phyloP scores from a whole-genome alignment of 1,140 invertebrate genomes.

The Drosophila seguyi region DNA sequence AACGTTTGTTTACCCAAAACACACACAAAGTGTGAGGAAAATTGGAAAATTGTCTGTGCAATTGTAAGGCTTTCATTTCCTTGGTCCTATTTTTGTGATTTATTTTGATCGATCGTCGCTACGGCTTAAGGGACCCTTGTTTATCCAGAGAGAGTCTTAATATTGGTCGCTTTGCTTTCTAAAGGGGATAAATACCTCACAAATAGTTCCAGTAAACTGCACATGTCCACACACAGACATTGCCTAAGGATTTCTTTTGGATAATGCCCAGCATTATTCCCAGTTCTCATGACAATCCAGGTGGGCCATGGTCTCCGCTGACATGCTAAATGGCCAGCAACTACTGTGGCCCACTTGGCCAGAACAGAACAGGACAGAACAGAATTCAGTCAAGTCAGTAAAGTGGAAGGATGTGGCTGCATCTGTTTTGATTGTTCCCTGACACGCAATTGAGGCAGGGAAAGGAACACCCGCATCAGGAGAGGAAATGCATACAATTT shows the following conservation, averaged over 20 bases:
- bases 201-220: slow-evolving; percentile 79
- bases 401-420: slow-evolving; percentile 47
- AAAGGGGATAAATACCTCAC: slow-evolving; percentile 61
- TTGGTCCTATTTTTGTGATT: slow-evolving; percentile 52
- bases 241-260: slow-evolving; percentile 19
- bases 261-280: slow-evolving; percentile 10
- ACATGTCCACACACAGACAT: slow-evolving; percentile 68
- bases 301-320: slow-evolving; percentile 38
- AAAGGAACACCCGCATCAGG: slow-evolving; percentile 34
- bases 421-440: slow-evolving; percentile 46
- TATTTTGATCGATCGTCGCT: slow-evolving; percentile 78
- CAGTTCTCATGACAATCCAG: slow-evolving; percentile 46
- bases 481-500: slow-evolving; percentile 31
- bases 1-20: slow-evolving; percentile 79
- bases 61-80: slow-evolving; percentile 67
- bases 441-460: slow-evolving; percentile 29
- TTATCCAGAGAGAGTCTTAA: slow-evolving; percentile 70
- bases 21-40: slow-evolving; percentile 57
- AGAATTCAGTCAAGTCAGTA: slow-evolving; percentile 23
- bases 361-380: slow-evolving; percentile 10
- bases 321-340: slow-evolving; percentile 47
- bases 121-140: slow-evolving; percentile 60
- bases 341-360: slow-evolving; percentile 49
- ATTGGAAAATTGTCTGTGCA: slow-evolving; percentile 81
- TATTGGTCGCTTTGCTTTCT: slow-evolving; percentile 72